A percentile compares a stretch with the other conserved stretches of the same genome.
Evolutionary conservation across 2,888 invertebrate genomes (phyloP).

Genomic region (Eurois occulta): DNA sequence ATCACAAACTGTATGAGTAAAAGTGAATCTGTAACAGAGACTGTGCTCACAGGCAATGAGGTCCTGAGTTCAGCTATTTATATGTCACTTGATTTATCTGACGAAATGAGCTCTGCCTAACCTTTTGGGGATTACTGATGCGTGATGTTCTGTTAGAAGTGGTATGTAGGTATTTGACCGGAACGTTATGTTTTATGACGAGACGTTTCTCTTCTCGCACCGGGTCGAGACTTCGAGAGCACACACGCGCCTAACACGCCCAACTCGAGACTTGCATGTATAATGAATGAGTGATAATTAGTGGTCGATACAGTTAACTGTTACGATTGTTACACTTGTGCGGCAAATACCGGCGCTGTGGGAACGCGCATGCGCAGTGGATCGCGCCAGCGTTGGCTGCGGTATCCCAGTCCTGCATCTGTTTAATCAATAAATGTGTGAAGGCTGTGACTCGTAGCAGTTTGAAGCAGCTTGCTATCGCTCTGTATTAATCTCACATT

Average conservation of each 20-base stretch:
- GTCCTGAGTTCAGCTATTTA: neutral
- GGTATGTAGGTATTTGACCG: neutral
- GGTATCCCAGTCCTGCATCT: constrained; percentile 59
- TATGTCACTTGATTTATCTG: neutral
- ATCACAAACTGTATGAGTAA: neutral
- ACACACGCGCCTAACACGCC: constrained; percentile 13
- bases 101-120: neutral
- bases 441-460: neutral
- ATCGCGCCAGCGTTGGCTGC: constrained; percentile 4
- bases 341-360: constrained; percentile 55
- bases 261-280: constrained; percentile 21
- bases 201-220: constrained; percentile 43
- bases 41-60: neutral
- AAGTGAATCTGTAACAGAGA: no score
- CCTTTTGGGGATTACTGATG: neutral
- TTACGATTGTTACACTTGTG: constrained; percentile 44
- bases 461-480: neutral
- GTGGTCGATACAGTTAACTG: constrained; percentile 48
- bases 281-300: constrained; percentile 64
- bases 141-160: neutral
- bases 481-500: neutral
- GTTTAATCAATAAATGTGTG: constrained; percentile 51
- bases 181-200: neutral
- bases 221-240: constrained; percentile 25
- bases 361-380: constrained; percentile 33